These are phyloP conservation scores for Eristalinus sepulchralis DNA, from an alignment of 2,888 invertebrate genomes.

Conservation along the genomic window DNA sequence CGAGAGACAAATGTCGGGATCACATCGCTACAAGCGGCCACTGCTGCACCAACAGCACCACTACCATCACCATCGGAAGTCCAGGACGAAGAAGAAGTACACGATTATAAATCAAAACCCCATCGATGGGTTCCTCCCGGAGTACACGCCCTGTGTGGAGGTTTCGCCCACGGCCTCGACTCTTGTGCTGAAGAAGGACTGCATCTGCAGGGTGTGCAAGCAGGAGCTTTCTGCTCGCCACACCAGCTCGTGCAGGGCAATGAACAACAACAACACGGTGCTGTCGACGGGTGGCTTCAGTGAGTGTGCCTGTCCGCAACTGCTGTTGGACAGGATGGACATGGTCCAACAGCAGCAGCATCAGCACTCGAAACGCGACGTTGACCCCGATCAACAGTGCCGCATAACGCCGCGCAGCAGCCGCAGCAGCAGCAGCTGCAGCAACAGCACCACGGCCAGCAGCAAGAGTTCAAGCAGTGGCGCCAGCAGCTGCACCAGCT, in stretches of 20 bases:
- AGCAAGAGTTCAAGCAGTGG: conserved; percentile 81
- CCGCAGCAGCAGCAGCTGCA: conserved; percentile 80
- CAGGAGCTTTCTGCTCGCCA: conserved; percentile 85
- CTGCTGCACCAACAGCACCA: conserved; percentile 72
- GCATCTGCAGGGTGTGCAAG: conserved; percentile 85
- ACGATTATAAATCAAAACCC: conserved; percentile 68
- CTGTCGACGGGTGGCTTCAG: conserved; percentile 61
- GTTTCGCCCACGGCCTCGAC: conserved; percentile 66
- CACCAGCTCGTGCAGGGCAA: conserved; percentile 86
- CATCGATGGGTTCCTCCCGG: conserved; percentile 55
- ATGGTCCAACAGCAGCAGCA: conserved; percentile 73
- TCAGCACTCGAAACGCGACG: conserved; percentile 48
- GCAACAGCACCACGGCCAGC: conserved; percentile 80
- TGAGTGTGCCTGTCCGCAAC: conserved; percentile 72
- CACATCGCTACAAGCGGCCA: conserved; percentile 55
- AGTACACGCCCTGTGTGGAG: conserved; percentile 59
- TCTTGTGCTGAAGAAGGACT: conserved; percentile 75
- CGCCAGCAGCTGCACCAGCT: conserved; percentile 72
- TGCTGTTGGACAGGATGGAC: conserved; percentile 66
- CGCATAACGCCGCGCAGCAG: conserved; percentile 76
- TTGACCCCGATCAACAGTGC: conserved; percentile 50
- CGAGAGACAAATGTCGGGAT: conserved; percentile 54
- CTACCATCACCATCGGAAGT: conserved; percentile 77
- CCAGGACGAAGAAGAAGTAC: conserved; percentile 79
- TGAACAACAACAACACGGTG: conserved; percentile 83